These are phyloP conservation scores for Eumacrocentrus americanus DNA, from an alignment of 2,888 invertebrate species.

Conservation along the genomic window DNA sequence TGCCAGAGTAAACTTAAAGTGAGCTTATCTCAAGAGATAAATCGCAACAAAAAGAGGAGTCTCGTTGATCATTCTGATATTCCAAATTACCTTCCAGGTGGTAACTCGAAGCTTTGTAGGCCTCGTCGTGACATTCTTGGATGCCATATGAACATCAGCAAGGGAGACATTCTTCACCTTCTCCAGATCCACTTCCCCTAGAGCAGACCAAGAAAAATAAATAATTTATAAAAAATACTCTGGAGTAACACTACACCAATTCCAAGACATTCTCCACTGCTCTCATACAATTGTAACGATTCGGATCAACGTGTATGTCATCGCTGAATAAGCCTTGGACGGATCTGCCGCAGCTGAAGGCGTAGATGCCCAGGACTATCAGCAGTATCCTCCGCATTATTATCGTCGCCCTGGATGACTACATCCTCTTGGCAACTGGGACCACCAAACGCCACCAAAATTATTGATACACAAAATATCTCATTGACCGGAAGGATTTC, in stretches of 20 bases:
- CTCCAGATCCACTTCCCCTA: slow-evolving; percentile 12
- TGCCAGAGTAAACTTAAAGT: no score
- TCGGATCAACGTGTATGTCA: neutral
- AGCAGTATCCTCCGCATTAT: slow-evolving; percentile 31
- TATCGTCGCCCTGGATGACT: slow-evolving; percentile 2
- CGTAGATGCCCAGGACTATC: slow-evolving; percentile 31
- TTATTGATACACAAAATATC: no score
- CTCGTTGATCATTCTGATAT: neutral
- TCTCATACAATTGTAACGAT: slow-evolving; percentile 16
- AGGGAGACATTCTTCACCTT: slow-evolving; percentile 12
- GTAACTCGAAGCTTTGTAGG: slow-evolving; percentile 37
- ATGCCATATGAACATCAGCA: slow-evolving; percentile 1
- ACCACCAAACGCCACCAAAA: no score
- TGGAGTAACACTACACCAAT: neutral
- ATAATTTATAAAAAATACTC: neutral
- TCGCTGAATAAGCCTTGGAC: neutral
- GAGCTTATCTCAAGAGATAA: no score
- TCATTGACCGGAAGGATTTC: neutral
- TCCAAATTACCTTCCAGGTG: slow-evolving; percentile 37
- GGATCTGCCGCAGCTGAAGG: slow-evolving; percentile 13
- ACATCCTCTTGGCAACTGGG: slow-evolving; percentile 12
- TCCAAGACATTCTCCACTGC: neutral
- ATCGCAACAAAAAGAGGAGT: neutral
- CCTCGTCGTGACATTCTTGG: neutral
- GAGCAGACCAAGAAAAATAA: slow-evolving; percentile 6